Conservation (phyloP, 30 jellyfish, hydroid and myxozoan genomes). For the Phacellophora camtschatica region DNA sequence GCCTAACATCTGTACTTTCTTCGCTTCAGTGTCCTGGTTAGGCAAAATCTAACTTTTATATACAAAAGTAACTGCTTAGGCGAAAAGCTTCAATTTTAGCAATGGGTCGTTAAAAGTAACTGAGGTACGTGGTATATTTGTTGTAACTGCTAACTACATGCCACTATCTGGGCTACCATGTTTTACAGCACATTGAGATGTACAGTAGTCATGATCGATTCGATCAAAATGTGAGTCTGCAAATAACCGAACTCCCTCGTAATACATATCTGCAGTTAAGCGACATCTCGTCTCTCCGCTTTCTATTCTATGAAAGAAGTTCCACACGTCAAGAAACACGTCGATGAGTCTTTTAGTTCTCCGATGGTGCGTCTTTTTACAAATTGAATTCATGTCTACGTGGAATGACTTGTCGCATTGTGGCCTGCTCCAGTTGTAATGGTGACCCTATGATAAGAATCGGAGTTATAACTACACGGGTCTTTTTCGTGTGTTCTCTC, state of each 20-base stretch:
- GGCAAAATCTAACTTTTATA: too few relatives aligned
- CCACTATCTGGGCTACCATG: constrained; percentile 85
- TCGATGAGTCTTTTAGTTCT: constrained; percentile 75
- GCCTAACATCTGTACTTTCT: too few relatives aligned
- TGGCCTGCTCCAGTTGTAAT: constrained; percentile 93
- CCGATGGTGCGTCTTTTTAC: constrained; percentile 65
- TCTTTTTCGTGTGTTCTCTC: too few relatives aligned
- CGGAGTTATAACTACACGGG: too few relatives aligned
- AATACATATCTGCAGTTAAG: constrained; percentile 84
- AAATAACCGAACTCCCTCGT: constrained; percentile 89
- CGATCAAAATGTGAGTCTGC: constrained; percentile 94
- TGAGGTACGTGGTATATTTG: too few relatives aligned
- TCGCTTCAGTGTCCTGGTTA: too few relatives aligned
- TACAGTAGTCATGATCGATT: constrained; percentile 90
- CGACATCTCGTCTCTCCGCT: constrained; percentile 82
- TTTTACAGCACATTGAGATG: constrained; percentile 76
- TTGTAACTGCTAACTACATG: too few relatives aligned
- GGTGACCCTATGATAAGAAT: constrained; percentile 98
- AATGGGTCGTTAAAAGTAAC: too few relatives aligned
- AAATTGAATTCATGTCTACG: constrained; percentile 73
- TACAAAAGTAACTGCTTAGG: too few relatives aligned
- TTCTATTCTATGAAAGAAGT: constrained; percentile 71
- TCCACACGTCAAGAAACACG: constrained; percentile 66
- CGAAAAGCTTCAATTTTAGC: too few relatives aligned
- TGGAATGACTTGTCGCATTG: constrained; percentile 90